Evolutionary conservation across 2,113 vertebrate species (phyloP), one percentile per base, ranked within the genome.

Genomic region (Podiceps cristatus): DNA sequence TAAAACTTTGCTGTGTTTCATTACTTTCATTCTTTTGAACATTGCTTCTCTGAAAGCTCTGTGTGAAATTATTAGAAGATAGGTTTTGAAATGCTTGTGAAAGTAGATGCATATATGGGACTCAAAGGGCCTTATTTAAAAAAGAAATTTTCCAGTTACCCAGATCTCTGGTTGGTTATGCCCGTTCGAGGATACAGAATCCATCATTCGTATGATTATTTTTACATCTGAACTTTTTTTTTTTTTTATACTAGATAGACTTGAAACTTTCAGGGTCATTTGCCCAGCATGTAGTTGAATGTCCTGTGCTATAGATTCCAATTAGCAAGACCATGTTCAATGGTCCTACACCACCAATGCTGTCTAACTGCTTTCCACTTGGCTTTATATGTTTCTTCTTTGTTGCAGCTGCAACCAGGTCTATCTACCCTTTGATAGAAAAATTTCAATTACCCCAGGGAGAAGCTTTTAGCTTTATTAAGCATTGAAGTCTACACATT

Each of bases 391-490:
- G 97, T 97, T 97, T 97, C 97, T 97, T 98, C 98, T 98, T 98
- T 98, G 98, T 98, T 98, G 96, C 88, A 94, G 98, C 98, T 98
- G 97, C 97, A 98, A 98, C 98, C 97, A 97, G 98, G 98, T 98
- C 98, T 98, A 97, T 98, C 93, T 63, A 42, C 60, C 63, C 98
- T 99, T 98, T 98, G 98, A 99, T 97, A 96, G 97, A 98, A 98
- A 97, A 96, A 98, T 97, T 98, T 98, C 98, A 98, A 97, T 98
- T 98, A 97, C 98, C 97, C 98, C 95, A 98, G 98, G 97, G 98
- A 98, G 98, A 98, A 96, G 98, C 98, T 98, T 98, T 98, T 96
- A 98, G 98, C 97, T 98, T 98, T 98, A 98, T 98, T 98, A 98
- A 98, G 98, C 98, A 98, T 98, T 98, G 98, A 98, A 98, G 98